Evolutionary conservation across 1,140 invertebrate species (phyloP), one percentile per base, ranked within the genome.

Genomic region (Trichoplusia ni): DNA sequence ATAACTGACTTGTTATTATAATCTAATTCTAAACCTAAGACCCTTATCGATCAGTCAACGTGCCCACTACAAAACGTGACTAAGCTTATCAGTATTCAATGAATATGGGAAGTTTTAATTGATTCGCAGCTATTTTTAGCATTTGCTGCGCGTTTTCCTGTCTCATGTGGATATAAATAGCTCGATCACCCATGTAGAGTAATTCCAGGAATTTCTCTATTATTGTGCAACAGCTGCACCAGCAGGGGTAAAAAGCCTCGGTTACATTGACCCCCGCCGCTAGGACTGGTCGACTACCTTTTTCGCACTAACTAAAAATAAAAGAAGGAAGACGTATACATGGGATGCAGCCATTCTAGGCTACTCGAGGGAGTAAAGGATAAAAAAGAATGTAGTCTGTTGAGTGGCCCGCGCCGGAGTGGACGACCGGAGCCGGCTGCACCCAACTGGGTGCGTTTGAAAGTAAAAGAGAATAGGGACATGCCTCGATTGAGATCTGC

Each of bases 201-300:
- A 67, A 81, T 83, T 82, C 82, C 67, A 80, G 75, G 78, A 86
- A 82, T 83, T 76, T 86, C 75, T 81, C 56, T 73, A 78, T 79
- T 88, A 85, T 88, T 88, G 87, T 86, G 84, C 85, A 87, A 90
- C 85, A 88, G 73, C 83, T 85, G 83, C 82, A 62, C 35, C 66
- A 60, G 63, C 66, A 67, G 70, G 73, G 82, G 79, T 81, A 84
- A 87, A 82, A 81, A 81, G 74, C 81, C 84, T 84, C 65, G 73
- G 71, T 84, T 78, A 70, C 86, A 61, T 86, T 86, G 86, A 87
- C 80, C 75, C 82, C 77, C 64, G 49, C 56, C 67, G 69, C 80
- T 67, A 66, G 62, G 70, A 71, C 67, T 77, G 75, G 75, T 74
- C 77, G 78, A 80, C 74, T 76, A 80, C 79, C 81, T 87, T 83